Conservation (phyloP, 1,140 invertebrate genomes). For the Anastrepha ludens region DNA sequence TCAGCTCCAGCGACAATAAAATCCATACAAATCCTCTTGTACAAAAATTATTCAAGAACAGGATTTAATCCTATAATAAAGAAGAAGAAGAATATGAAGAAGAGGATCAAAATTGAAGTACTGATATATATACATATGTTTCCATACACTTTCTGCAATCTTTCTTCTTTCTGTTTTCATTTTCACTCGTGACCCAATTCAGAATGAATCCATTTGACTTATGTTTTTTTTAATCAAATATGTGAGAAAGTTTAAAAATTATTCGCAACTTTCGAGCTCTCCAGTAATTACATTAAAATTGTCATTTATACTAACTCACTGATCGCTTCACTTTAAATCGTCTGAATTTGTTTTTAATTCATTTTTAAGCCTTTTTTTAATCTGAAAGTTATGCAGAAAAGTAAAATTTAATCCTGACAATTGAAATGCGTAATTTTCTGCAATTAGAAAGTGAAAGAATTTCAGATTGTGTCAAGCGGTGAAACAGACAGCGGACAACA, state of each 20-base stretch:
- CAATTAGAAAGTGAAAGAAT: slow-evolving; percentile 53
- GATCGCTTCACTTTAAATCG: slow-evolving; percentile 36
- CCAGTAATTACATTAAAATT: slow-evolving; percentile 43
- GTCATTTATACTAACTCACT: slow-evolving; percentile 13
- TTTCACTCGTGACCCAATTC: too few relatives aligned
- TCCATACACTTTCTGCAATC: too few relatives aligned
- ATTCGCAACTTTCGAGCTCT: neutral
- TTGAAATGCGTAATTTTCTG: slow-evolving; percentile 51
- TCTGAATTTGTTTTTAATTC: neutral
- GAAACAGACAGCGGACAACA: neutral
- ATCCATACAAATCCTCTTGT: too few relatives aligned
- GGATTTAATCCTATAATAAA: too few relatives aligned
- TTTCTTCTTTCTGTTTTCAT: too few relatives aligned
- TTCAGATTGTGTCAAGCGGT: slow-evolving; percentile 17
- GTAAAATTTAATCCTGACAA: slow-evolving; percentile 44
- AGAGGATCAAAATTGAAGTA: too few relatives aligned
- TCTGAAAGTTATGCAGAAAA: slow-evolving; percentile 48
- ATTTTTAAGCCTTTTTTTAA: slow-evolving; percentile 22
- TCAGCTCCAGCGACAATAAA: too few relatives aligned
- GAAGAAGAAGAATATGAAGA: too few relatives aligned
- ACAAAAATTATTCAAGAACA: too few relatives aligned
- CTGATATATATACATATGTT: too few relatives aligned
- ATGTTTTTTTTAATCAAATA: neutral
- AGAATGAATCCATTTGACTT: too few relatives aligned
- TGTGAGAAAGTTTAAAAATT: slow-evolving; percentile 47